Evolutionary conservation across 2,797 vertebrate genomes (phyloP).

Genomic region (Darevskia mixta): DNA sequence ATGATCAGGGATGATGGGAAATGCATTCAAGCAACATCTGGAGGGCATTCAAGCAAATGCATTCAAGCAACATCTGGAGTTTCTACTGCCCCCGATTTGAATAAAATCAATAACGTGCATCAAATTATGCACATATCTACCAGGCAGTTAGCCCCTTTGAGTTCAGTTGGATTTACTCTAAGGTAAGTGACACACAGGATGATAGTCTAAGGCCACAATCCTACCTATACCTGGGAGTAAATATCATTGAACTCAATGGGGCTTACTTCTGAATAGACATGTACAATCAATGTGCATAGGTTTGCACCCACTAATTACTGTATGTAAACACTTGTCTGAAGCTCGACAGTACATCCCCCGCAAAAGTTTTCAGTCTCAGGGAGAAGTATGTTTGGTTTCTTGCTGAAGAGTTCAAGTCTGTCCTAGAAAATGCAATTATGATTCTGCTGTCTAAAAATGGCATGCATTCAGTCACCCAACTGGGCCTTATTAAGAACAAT

Average conservation of each 20-base stretch:
- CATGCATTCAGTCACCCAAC: background rate
- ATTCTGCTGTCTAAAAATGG: background rate
- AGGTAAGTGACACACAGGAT: too few species aligned
- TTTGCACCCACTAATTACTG: background rate
- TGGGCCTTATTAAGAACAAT: background rate
- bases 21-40: too few species aligned
- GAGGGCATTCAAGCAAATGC: too few species aligned
- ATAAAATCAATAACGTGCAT: too few species aligned
- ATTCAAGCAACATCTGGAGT: too few species aligned
- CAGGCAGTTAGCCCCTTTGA: background rate
- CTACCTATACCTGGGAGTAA: too few species aligned
- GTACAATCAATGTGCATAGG: too few species aligned
- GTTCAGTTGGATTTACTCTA: background rate
- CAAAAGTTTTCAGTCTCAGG: background rate
- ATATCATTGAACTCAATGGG: too few species aligned
- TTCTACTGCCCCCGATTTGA: too few species aligned
- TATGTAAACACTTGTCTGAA: background rate
- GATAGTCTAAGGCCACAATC: too few species aligned
- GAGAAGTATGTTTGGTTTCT: background rate
- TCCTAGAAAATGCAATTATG: background rate
- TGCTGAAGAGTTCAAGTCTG: background rate
- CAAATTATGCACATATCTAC: background rate
- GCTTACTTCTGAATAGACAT: background rate
- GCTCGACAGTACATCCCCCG: background rate
- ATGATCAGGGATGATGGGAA: too few species aligned